A percentile compares a stretch with the other conserved stretches of the same genome.
phyloP scores from a whole-genome alignment of 2,797 vertebrate species.

The Kryptopterus vitreolus region DNA sequence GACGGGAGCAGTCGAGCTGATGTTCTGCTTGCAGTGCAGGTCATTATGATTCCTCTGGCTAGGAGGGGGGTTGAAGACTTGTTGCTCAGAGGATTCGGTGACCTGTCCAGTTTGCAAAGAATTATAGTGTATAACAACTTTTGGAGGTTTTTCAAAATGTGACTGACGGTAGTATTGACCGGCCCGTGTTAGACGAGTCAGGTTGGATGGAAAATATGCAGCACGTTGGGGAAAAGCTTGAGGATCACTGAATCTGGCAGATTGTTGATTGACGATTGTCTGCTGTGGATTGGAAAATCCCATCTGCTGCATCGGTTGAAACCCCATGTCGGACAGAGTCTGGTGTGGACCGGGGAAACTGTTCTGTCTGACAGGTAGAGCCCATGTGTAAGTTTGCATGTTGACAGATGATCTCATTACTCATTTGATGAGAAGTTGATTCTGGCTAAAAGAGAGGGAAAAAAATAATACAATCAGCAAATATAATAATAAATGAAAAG shows the following conservation, averaged over 20 bases:
- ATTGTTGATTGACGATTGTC: not conserved
- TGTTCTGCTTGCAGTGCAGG: not conserved
- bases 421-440: not conserved
- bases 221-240: not conserved
- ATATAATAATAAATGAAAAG: too few relatives aligned
- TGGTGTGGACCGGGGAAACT: not conserved
- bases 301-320: not conserved
- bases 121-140: not conserved
- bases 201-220: slow-evolving; percentile 2
- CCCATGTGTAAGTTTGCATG: slow-evolving; percentile 2
- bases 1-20: not conserved
- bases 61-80: not conserved
- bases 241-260: not conserved
- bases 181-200: not conserved
- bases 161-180: not conserved
- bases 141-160: not conserved
- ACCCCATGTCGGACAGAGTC: not conserved
- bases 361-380: not conserved
- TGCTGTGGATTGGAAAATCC: slow-evolving; percentile 9
- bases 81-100: not conserved
- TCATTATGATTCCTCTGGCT: not conserved
- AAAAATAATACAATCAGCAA: not conserved
- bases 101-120: not conserved
- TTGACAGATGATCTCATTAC: not conserved
- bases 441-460: not conserved